phyloP scores from a whole-genome alignment of 2,888 invertebrate genomes.

The Heliconius erato region DNA sequence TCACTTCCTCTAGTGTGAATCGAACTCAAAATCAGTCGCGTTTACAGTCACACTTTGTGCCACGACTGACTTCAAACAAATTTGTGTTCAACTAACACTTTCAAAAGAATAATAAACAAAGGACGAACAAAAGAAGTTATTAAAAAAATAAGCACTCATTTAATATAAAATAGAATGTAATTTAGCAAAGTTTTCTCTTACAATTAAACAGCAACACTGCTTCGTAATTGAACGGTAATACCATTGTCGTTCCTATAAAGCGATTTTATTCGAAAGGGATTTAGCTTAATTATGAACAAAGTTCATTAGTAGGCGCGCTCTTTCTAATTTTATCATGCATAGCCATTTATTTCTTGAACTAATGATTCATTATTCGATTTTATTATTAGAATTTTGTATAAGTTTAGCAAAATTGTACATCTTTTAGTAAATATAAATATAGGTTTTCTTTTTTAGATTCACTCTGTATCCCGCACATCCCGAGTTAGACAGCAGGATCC shows the following conservation, averaged over 20 bases:
- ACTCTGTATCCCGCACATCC: too few species aligned
- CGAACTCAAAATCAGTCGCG: too few species aligned
- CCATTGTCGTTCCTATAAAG: conserved; percentile 45
- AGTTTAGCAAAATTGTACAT: neutral
- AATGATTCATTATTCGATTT: neutral
- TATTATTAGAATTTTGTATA: neutral
- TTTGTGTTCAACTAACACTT: too few species aligned
- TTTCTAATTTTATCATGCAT: conserved; percentile 56
- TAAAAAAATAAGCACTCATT: too few species aligned
- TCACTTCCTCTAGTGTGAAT: too few species aligned
- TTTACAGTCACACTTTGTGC: too few species aligned
- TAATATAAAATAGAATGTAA: conserved; percentile 2
- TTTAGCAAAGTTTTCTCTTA: conserved; percentile 21
- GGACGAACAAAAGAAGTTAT: too few species aligned
- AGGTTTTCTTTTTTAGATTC: too few species aligned
- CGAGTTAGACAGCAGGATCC: too few species aligned
- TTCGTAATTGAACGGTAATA: conserved; percentile 48
- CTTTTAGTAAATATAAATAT: neutral
- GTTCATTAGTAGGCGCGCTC: conserved; percentile 58
- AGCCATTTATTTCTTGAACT: conserved; percentile 45
- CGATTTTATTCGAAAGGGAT: conserved; percentile 53
- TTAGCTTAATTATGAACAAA: conserved; percentile 58
- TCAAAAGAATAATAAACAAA: too few species aligned
- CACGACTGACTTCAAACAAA: too few species aligned
- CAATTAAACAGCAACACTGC: conserved; percentile 42